phyloP scores from a whole-genome alignment of 2,113 vertebrate genomes.

The Alexandromys fortis region DNA sequence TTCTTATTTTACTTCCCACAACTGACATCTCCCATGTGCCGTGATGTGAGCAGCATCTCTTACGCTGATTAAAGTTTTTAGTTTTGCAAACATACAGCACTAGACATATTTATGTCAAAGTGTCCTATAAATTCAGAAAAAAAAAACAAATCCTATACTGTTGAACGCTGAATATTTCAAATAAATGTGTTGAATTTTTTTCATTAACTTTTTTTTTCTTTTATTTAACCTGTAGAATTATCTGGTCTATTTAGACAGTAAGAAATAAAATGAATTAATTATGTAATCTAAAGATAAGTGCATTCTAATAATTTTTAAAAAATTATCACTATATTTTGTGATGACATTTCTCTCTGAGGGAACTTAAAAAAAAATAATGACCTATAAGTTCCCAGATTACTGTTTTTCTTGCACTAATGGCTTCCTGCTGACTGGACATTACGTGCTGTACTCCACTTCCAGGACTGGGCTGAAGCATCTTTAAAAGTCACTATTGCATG shows the following conservation, averaged over 20 bases:
- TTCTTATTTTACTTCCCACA: not conserved
- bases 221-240: not conserved
- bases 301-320: constrained; percentile 6
- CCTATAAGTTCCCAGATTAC: not conserved
- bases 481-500: not conserved
- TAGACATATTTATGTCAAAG: not conserved
- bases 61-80: not conserved
- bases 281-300: not conserved
- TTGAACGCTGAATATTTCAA: not conserved
- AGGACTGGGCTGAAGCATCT: not conserved
- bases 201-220: not conserved
- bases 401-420: not conserved
- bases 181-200: not conserved
- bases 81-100: not conserved
- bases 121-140: not conserved
- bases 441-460: not conserved
- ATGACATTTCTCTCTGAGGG: not conserved
- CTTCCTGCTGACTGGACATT: not conserved
- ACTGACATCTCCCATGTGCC: not conserved
- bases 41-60: not conserved
- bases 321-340: not conserved
- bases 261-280: constrained; percentile 17
- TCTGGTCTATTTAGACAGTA: not conserved
- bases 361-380: constrained; percentile 10
- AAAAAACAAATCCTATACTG: not conserved